phyloP scores from a whole-genome alignment of 2,888 invertebrate genomes.

The Teleiodes luculella region DNA sequence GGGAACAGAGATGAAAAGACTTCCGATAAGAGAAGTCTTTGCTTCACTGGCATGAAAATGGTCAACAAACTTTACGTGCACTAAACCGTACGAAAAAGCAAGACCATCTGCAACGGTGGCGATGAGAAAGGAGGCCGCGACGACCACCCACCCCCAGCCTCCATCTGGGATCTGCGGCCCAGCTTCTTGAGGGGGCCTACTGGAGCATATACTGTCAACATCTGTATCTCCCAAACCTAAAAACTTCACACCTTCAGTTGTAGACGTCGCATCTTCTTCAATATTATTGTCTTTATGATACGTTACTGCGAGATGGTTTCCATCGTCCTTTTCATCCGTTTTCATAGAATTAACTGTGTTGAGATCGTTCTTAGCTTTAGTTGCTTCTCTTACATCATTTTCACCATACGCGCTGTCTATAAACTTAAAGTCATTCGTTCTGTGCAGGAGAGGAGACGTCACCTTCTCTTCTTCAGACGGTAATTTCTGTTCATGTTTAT shows the following conservation, averaged over 20 bases:
- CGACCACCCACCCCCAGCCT: slow-evolving; percentile 96
- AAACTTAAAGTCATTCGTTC: slow-evolving; percentile 53
- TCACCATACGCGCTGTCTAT: slow-evolving; percentile 54
- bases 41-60: slow-evolving; percentile 89
- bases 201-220: slow-evolving; percentile 73
- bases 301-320: slow-evolving; percentile 49
- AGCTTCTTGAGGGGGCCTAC: slow-evolving; percentile 50
- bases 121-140: slow-evolving; percentile 89
- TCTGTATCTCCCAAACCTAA: slow-evolving; percentile 72
- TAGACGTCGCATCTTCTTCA: slow-evolving; percentile 65
- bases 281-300: slow-evolving; percentile 48
- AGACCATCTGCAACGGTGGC: slow-evolving; percentile 95
- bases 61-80: slow-evolving; percentile 87
- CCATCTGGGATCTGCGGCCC: slow-evolving; percentile 86
- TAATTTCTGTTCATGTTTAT: slow-evolving; percentile 62
- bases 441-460: slow-evolving; percentile 64
- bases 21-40: slow-evolving; percentile 92
- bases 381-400: slow-evolving; percentile 41
- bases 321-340: slow-evolving; percentile 45
- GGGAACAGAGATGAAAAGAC: slow-evolving; percentile 93
- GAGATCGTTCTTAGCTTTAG: slow-evolving; percentile 54
- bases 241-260: slow-evolving; percentile 73
- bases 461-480: slow-evolving; percentile 73
- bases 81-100: slow-evolving; percentile 94
- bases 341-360: slow-evolving; percentile 62